A percentile compares a stretch with the other conserved stretches of the same genome.
phyloP scores from a whole-genome alignment of 2,888 invertebrate species.

The Diogma glabrata region DNA sequence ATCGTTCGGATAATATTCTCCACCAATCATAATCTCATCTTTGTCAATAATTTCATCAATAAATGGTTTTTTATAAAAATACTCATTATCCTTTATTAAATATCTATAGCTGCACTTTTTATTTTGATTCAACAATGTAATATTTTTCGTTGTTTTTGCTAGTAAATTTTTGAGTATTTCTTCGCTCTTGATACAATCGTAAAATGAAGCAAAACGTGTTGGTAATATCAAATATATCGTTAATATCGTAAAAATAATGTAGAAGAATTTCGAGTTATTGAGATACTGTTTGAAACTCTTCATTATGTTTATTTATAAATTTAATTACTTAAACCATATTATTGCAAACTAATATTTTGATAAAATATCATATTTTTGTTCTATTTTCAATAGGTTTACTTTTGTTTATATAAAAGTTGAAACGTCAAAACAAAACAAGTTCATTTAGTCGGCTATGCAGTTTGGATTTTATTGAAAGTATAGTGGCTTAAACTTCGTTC shows the following conservation, averaged over 20 bases:
- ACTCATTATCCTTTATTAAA: conserved; percentile 26
- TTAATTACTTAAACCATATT: too few relatives aligned
- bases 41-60: conserved; percentile 16
- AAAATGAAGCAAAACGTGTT: conserved; percentile 33
- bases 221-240: conserved; percentile 23
- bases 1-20: conserved; percentile 32
- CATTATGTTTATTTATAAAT: too few relatives aligned
- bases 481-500: too few relatives aligned
- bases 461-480: too few relatives aligned
- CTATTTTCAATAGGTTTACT: too few relatives aligned
- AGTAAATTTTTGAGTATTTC: conserved; percentile 37
- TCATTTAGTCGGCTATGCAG: too few relatives aligned
- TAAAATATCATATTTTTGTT: too few relatives aligned
- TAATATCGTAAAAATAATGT: neutral
- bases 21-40: conserved; percentile 24
- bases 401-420: too few relatives aligned
- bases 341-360: too few relatives aligned
- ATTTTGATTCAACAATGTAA: conserved; percentile 29
- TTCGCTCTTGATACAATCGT: conserved; percentile 39
- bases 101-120: conserved; percentile 32
- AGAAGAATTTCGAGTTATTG: too few relatives aligned
- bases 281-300: too few relatives aligned
- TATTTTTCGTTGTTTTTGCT: conserved; percentile 37
- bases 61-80: conserved; percentile 18
- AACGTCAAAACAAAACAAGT: too few relatives aligned